Conservation (phyloP, 2,888 invertebrate species). For the Eristalis tenax region DNA sequence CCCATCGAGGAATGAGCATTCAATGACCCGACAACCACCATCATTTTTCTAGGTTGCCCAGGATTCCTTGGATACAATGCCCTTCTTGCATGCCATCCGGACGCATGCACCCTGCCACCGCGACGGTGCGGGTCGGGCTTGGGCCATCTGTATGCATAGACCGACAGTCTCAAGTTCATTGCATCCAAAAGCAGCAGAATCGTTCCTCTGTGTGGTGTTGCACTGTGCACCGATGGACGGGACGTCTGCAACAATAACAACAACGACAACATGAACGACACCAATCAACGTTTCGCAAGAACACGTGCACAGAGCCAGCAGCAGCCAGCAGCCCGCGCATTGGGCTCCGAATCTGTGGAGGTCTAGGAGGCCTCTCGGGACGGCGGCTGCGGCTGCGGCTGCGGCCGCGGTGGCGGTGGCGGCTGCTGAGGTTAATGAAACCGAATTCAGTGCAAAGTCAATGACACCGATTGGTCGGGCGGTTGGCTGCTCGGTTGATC, state of each 20-base stretch:
- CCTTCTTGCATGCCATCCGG: background rate
- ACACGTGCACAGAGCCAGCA: slow-evolving; percentile 26
- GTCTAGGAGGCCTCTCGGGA: slow-evolving; percentile 29
- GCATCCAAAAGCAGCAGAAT: slow-evolving; percentile 20
- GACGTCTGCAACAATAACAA: slow-evolving; percentile 9
- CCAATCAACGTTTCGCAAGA: slow-evolving; percentile 20
- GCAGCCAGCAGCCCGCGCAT: slow-evolving; percentile 10
- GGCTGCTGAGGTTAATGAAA: slow-evolving; percentile 45
- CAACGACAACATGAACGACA: slow-evolving; percentile 21
- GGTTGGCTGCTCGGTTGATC: background rate
- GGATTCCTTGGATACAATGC: slow-evolving; percentile 24
- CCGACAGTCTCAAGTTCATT: slow-evolving; percentile 45
- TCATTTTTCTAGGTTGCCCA: slow-evolving; percentile 16
- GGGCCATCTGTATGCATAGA: background rate
- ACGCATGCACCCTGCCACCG: background rate
- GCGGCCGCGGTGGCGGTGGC: too few relatives aligned
- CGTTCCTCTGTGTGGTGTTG: slow-evolving; percentile 2
- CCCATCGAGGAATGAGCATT: slow-evolving; percentile 21
- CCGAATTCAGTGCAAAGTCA: slow-evolving; percentile 46
- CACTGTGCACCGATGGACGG: background rate
- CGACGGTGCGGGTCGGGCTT: background rate
- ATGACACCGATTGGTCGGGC: slow-evolving; percentile 30
- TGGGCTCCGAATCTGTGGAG: background rate
- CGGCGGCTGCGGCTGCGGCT: background rate
- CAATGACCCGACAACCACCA: slow-evolving; percentile 34